Conservation (phyloP, 1,140 invertebrate genomes). For the Trichomalopsis sarcophagae region DNA sequence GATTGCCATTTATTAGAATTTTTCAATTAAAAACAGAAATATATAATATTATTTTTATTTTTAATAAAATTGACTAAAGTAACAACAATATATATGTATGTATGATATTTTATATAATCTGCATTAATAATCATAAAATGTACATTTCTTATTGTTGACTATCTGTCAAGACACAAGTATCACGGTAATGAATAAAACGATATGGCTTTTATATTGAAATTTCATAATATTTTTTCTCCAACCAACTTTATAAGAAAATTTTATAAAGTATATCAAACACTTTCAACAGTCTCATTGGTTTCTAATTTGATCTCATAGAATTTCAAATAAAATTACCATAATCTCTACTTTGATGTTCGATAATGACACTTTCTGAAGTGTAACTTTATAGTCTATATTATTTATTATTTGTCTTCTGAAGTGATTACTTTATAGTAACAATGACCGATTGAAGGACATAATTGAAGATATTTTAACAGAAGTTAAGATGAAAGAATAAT, state of each 20-base stretch:
- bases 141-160: conserved; percentile 34
- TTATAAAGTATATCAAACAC: conserved; percentile 36
- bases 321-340: conserved; percentile 31
- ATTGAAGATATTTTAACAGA: neutral
- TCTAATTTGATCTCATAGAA: conserved; percentile 32
- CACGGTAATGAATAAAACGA: conserved; percentile 39
- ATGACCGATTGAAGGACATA: neutral
- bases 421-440: conserved; percentile 6
- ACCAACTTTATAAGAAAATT: conserved; percentile 24
- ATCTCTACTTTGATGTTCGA: conserved; percentile 22
- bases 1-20: conserved; percentile 49
- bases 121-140: conserved; percentile 22
- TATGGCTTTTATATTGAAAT: conserved; percentile 30
- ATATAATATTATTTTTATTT: conserved; percentile 43
- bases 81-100: conserved; percentile 46
- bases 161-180: conserved; percentile 40
- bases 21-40: conserved; percentile 41
- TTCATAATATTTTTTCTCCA: conserved; percentile 28
- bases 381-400: conserved; percentile 16
- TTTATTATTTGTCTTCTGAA: conserved; percentile 30
- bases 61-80: conserved; percentile 44
- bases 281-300: conserved; percentile 49
- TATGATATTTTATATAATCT: conserved; percentile 38
- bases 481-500: neutral
- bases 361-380: conserved; percentile 16